Conservation (phyloP, 2,797 vertebrate species). For the Phrynocephalus forsythii region DNA sequence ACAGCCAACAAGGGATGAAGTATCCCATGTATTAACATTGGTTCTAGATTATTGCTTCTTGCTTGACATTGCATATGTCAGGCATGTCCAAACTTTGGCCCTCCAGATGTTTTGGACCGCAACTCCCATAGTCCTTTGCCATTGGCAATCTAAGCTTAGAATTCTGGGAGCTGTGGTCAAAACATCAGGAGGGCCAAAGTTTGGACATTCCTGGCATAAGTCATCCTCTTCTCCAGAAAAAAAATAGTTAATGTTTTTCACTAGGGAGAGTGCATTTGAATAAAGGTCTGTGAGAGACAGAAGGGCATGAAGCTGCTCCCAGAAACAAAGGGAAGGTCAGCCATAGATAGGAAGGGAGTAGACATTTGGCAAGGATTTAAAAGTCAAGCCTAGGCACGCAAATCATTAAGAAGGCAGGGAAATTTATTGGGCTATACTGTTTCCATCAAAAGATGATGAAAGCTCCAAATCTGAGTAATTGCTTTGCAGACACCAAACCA, state of each 20-base stretch:
- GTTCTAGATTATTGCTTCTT: background rate
- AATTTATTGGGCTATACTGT: background rate
- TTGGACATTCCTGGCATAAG: background rate
- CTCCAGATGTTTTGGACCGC: no score
- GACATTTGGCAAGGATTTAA: background rate
- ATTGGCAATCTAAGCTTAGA: no score
- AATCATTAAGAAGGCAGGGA: background rate
- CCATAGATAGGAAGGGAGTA: background rate
- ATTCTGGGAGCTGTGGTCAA: no score
- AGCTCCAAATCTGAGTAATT: background rate
- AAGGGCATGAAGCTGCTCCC: background rate
- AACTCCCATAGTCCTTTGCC: no score
- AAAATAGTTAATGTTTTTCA: slow-evolving; percentile 18
- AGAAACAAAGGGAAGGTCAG: background rate
- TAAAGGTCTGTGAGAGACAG: background rate
- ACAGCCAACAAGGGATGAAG: background rate
- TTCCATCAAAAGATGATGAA: background rate
- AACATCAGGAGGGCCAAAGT: no score
- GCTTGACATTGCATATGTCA: background rate
- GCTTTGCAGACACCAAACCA: background rate
- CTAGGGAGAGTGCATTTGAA: slow-evolving; percentile 28
- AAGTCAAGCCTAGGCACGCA: background rate
- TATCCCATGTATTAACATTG: background rate
- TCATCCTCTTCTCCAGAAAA: background rate
- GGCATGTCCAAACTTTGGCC: no score